Base-by-base conservation (phyloP, 2,113 vertebrate genomes). In the Erinaceus europaeus region DNA sequence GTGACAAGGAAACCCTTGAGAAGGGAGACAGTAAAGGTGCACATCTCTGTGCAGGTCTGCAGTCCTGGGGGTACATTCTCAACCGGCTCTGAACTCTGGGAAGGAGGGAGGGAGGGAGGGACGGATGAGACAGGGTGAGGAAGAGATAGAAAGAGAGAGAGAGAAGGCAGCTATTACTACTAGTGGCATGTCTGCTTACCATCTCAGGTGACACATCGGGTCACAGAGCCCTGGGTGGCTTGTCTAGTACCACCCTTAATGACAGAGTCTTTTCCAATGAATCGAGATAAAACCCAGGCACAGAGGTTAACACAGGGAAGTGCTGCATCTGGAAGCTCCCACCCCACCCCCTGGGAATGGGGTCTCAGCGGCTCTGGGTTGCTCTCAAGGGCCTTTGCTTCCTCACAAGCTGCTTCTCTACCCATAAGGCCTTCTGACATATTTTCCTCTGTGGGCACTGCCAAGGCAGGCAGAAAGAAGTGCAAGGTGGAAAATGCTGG, bases 381-480 rank as follows among this genome's bases (percentile, higher is more conserved):
- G 2, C 6, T 67, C 93, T 88, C 2, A 9, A 90, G 92, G 95
- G 40, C 53, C 38, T 57, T 67, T 53, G 36, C 74, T 87, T 59
- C 38, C 62, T 78, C 55, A 46, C 74, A 57, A 82, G 85, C 78
- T 87, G 71, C 85, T 79, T 74, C 87, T 85, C 81, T 55, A 17
- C 68, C 62, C 20, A 64, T 75, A 91, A 93, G 93, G 50, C 86
- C 77, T 77, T 88, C 61, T 91, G 90, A 93, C 93, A 89, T 75
- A 81, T 81, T 87, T 90, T 93, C 94, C 94, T 94, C 40, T 91
- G 95, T 90, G 92, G 81, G 59, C 40, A 62, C 48, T 46, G 68
- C 89, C 73, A 32, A 88, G 93, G 77, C 80, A 95, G 80, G 82
- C 86, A n/a, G 86, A 91, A 90, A 25, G 69, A 91, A 92, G 92